Base-by-base conservation (phyloP, 2,113 vertebrate species). In the Ginglymostoma cirratum region DNA sequence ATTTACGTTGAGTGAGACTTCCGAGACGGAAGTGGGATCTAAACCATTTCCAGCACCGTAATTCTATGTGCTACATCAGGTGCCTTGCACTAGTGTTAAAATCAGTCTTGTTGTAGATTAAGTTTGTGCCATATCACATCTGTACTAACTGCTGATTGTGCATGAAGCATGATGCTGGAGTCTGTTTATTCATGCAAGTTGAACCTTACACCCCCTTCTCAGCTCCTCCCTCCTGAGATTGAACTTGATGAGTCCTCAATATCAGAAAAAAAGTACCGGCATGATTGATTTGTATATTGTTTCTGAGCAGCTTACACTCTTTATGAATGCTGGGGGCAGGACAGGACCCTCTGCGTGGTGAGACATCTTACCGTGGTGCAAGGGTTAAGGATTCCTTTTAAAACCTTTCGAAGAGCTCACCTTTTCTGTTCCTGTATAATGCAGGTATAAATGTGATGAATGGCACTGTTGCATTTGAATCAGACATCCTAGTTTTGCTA, bases 351-450 rank as follows among this genome's bases (percentile, higher is more conserved):
- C 93, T 70, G 55, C 27, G n/a, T 94, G 61, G 24, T 70, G 48
- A 61, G 61, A 94, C 61, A 66, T 34, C 61, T 70, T 94, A 66
- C 69, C 55, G 24, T 94, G 61, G 61, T 70, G 52, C 48, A 66
- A n/a, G 55, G 61, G 61, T 94, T 70, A 66, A 67, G 93, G 19
- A 94, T 94, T 61, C 66, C 69, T 94, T 67, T 94, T 45, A 38
- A 38, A 83, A 83, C 45, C 38, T 42, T 83, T 83, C 80, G 38
- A 83, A 83, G 80, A 83, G 80, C 80, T 83, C 80, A 83, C 80
- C 80, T 83, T 61, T 83, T 38, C 19, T 83, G 38, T 83, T 83
- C 21, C 80, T 83, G 38, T 45, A 14, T 45, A 5, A 5, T 42
- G 15, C 38, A 21, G 38, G 21, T 83, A 21, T 45, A 19, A 42